Evolutionary conservation across 2,113 vertebrate species (phyloP), one percentile per base, ranked within the genome.

Genomic region (Crocuta crocuta): DNA sequence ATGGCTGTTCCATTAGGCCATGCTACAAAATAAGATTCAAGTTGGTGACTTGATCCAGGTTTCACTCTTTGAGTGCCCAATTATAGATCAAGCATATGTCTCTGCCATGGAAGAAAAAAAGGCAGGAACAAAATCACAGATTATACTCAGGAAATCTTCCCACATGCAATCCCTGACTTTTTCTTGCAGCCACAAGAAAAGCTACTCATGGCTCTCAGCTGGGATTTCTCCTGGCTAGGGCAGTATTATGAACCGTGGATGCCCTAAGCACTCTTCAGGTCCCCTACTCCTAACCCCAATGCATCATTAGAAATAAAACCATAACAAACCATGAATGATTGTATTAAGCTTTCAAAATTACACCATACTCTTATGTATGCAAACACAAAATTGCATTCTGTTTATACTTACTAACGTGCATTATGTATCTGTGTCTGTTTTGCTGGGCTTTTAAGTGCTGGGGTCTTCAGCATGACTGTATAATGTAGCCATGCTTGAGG

Each of bases 131-230:
- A 89, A 97, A 61, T 68, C 80, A 55, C 58, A 68, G 63, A 93
- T 94, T 81, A 98, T 9, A 95, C 21, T 95, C 92, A 83, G 0
- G 1, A 91, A 91, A 82, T 73, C 0, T 0, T 85, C 55, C 53
- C 1, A 1, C 58, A 48, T 45, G 86, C 45, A 98, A 92, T 61
- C 55, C 4, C n/a, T 98, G 92, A 97, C 94, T 88, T 93, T 89
- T 98, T 97, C 55, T 92, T 96, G n/a, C 11, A 97, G 83, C 95
- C 0, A 0, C 45, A 66, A 93, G 39, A 97, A 96, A 45, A 92
- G 58, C 85, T 8, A 15, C 21, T 97, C 82, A 84, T 90, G 84
- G 50, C 88, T 97, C 63, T 97, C 94, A 95, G 45, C 95, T 98
- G 95, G 90, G 95, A 88, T 0, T n/a, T 83, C n/a, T 90, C 68